These are phyloP conservation scores for Lamellibrachia columna DNA, from an alignment of 2,888 invertebrate species.

Conservation along the genomic window DNA sequence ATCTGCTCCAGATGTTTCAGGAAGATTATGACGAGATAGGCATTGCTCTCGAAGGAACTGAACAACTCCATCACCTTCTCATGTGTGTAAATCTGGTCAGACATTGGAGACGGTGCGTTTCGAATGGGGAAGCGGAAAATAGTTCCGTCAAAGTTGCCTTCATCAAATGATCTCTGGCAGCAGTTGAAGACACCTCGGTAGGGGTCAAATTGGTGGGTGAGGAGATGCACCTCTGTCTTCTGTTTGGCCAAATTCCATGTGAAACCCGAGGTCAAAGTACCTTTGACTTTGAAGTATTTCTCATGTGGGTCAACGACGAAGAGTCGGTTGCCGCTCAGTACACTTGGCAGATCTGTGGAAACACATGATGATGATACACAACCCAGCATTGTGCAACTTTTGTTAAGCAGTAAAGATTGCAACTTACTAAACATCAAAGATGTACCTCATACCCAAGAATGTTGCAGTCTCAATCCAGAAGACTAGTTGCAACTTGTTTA, in stretches of 20 bases:
- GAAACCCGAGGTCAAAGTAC: conserved; percentile 33
- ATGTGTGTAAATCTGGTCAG: conserved; percentile 47
- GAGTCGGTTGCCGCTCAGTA: conserved; percentile 53
- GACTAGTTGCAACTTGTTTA: no score
- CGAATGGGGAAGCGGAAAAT: conserved; percentile 60
- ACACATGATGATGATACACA: background rate
- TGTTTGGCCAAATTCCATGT: conserved; percentile 17
- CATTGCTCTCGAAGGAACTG: conserved; percentile 47
- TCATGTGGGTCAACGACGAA: conserved; percentile 56
- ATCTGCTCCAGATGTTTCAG: conserved; percentile 52
- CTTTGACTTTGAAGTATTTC: conserved; percentile 42
- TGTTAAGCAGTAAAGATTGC: no score
- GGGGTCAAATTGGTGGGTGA: conserved; percentile 45
- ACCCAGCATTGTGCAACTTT: no score
- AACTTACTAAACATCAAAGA: no score
- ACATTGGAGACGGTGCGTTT: conserved; percentile 45
- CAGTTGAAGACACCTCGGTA: conserved; percentile 48
- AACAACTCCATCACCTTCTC: conserved; percentile 48
- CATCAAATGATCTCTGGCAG: conserved; percentile 33
- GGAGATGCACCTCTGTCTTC: conserved; percentile 28
- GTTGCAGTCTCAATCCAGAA: no score
- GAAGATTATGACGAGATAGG: conserved; percentile 51
- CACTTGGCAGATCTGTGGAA: conserved; percentile 51
- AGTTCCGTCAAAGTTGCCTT: conserved; percentile 51
- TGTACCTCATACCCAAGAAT: no score